These are phyloP conservation scores for Trachemys scripta DNA, from an alignment of 2,113 vertebrate species.

Conservation along the genomic window DNA sequence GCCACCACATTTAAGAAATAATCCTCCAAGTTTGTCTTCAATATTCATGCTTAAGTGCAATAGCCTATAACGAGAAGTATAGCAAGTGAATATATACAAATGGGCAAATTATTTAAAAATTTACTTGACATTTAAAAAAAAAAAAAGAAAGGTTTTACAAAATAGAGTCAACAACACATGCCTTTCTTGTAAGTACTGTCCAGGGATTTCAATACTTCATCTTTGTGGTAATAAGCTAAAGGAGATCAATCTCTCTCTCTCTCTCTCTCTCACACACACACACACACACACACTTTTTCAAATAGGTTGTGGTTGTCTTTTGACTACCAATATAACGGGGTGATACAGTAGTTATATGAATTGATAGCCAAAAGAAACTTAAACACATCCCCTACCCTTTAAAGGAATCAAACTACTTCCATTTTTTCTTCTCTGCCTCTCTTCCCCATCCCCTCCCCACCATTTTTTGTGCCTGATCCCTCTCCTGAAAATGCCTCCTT, in stretches of 20 bases:
- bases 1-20: constrained; percentile 96
- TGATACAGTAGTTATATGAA: not conserved
- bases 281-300: not conserved
- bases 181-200: not conserved
- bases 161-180: not conserved
- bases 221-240: not conserved
- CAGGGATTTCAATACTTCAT: not conserved
- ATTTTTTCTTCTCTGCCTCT: not conserved
- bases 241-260: not conserved
- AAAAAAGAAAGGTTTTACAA: not conserved
- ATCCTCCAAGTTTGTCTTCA: constrained; percentile 96
- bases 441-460: not conserved
- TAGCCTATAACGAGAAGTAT: constrained; percentile 84
- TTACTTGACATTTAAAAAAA: constrained; percentile 49
- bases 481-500: constrained; percentile 34
- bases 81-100: constrained; percentile 80
- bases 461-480: not conserved
- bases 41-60: constrained; percentile 95
- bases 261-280: not conserved
- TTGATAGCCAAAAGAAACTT: not conserved
- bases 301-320: not conserved
- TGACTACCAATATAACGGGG: not conserved
- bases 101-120: constrained; percentile 53
- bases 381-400: not conserved
- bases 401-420: not conserved